A percentile compares a stretch with the other conserved stretches of the same genome.
Conservation (phyloP, 2,797 vertebrate species). For the Lindbergichthys nudifrons region DNA sequence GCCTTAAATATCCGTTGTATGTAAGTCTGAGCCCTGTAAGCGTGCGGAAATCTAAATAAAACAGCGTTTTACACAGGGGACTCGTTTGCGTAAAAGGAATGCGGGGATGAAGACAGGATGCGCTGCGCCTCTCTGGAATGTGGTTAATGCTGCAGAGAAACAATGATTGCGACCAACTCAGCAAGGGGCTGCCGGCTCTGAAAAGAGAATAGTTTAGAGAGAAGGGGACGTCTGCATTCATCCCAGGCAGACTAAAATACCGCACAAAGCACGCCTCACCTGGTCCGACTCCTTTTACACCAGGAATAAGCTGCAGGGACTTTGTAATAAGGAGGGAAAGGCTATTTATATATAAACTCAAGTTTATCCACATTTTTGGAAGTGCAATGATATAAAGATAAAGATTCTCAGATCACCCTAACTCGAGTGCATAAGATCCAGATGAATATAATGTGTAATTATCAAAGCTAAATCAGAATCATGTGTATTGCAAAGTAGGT, state of each 20-base stretch:
- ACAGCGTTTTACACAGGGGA: conserved; percentile 64
- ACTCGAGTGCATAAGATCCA: not conserved
- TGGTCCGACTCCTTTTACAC: conserved; percentile 66
- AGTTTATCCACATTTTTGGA: conserved; percentile 21
- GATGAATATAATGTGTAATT: not conserved
- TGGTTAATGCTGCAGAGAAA: conserved; percentile 91
- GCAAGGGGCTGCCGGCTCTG: conserved; percentile 84
- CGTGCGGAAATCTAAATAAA: conserved; percentile 15
- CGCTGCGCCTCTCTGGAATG: conserved; percentile 94
- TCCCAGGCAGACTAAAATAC: conserved; percentile 64
- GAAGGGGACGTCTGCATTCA: conserved; percentile 79
- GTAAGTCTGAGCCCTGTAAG: not conserved
- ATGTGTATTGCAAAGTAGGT: too few relatives aligned
- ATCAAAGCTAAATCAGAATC: not conserved
- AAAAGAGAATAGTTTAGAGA: conserved; percentile 77
- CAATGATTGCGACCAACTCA: conserved; percentile 90
- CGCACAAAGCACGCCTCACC: conserved; percentile 77
- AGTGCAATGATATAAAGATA: not conserved
- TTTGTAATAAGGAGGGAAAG: conserved; percentile 16
- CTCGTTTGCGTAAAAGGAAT: conserved; percentile 91
- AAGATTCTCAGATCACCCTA: not conserved
- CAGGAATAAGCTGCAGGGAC: conserved; percentile 35
- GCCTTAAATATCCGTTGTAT: not conserved
- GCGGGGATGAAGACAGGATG: conserved; percentile 91
- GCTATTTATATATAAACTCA: conserved; percentile 15